Evolutionary conservation across 2,113 vertebrate genomes (phyloP).

Genomic region (Phaethon lepturus): DNA sequence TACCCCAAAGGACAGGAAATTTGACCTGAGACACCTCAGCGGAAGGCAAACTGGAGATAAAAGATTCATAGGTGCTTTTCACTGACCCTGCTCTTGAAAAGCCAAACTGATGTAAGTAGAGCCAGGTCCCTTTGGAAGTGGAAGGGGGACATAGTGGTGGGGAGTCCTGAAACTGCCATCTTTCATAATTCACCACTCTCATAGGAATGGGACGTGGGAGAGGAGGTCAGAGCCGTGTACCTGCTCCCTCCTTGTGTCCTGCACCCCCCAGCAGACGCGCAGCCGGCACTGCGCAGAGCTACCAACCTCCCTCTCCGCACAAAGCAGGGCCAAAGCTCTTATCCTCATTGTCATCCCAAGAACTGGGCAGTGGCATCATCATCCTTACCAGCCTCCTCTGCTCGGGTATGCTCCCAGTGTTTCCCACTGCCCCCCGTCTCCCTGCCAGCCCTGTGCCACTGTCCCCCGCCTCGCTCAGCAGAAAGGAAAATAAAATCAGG

Average conservation of each 20-base stretch:
- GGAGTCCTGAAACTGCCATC: background rate
- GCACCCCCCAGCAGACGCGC: rapidly evolving
- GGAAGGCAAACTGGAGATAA: background rate
- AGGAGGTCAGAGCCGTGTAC: background rate
- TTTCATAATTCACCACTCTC: too few species aligned
- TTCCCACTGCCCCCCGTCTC: background rate
- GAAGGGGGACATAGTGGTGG: background rate
- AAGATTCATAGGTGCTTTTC: background rate
- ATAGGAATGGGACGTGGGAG: background rate
- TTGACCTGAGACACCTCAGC: background rate
- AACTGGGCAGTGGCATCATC: background rate
- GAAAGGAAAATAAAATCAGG: background rate
- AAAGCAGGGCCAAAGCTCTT: background rate
- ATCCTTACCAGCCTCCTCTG: background rate
- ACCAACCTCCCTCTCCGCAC: background rate
- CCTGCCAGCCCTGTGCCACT: background rate
- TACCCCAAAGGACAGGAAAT: background rate
- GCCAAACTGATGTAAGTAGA: background rate
- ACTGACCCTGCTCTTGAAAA: background rate
- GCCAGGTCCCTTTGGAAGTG: background rate
- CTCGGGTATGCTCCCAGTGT: too few species aligned
- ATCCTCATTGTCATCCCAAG: background rate
- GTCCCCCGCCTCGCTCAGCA: background rate
- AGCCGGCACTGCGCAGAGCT: background rate
- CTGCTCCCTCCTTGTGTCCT: background rate